Conservation (phyloP, 1,140 invertebrate genomes). For the Caenorhabditis latens region DNA sequence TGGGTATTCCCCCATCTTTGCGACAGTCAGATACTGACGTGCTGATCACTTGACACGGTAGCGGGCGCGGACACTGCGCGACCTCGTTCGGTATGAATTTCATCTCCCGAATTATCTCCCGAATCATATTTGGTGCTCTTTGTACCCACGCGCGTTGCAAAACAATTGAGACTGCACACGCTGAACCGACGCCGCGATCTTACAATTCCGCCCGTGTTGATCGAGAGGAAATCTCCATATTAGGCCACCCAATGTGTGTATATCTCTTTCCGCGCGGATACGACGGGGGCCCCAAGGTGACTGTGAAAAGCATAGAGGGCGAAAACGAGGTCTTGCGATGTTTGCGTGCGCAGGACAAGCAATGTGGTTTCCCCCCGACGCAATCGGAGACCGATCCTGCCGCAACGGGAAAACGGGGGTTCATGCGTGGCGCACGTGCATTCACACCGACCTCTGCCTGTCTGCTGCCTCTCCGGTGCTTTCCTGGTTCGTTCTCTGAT, state of each 20-base stretch:
- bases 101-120: neutral
- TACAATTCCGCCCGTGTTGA: conserved; percentile 1
- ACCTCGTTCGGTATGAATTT: conserved; percentile 3
- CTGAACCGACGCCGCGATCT: conserved; percentile 17
- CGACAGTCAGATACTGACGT: neutral
- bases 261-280: conserved; percentile 25
- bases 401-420: neutral
- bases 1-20: conserved; percentile 26
- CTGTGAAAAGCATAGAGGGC: neutral
- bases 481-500: conserved; percentile 51
- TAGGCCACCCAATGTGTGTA: neutral
- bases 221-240: conserved; percentile 14
- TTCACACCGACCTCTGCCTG: conserved; percentile 41
- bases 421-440: conserved; percentile 50
- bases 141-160: conserved; percentile 1
- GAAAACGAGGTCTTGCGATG: conserved; percentile 53
- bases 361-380: conserved; percentile 38
- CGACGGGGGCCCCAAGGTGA: conserved; percentile 1
- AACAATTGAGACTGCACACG: conserved; percentile 10
- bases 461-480: conserved; percentile 49
- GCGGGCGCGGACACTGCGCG: neutral
- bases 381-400: conserved; percentile 48
- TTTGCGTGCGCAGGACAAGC: conserved; percentile 52
- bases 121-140: conserved; percentile 39
- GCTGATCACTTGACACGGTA: neutral